Percentiles rank a stretch among this genome's conserved stretches.
Conservation (phyloP, 2,113 vertebrate genomes). For the Azemiops feae region DNA sequence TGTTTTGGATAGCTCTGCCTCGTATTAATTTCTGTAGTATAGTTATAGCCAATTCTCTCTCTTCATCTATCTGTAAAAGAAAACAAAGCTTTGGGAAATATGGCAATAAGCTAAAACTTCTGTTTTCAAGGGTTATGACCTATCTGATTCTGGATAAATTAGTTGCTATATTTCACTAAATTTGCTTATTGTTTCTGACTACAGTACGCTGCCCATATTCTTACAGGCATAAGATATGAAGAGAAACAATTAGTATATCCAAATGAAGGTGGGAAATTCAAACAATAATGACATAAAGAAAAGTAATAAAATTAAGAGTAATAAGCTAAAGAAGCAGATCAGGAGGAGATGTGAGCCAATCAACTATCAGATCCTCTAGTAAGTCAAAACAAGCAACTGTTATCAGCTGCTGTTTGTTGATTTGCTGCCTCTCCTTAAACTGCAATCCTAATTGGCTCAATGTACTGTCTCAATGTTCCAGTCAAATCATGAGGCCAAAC, state of each 20-base stretch:
- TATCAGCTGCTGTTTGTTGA: neutral
- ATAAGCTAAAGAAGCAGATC: neutral
- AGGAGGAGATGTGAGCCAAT: neutral
- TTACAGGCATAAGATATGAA: neutral
- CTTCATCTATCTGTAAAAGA: constrained; percentile 81
- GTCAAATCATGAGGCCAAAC: neutral
- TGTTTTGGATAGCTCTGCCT: constrained; percentile 83
- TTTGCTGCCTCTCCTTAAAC: neutral
- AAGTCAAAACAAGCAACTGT: neutral
- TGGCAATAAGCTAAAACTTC: neutral
- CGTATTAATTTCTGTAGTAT: constrained; percentile 85
- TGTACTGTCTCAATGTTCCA: neutral
- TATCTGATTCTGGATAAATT: neutral
- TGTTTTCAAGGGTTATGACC: neutral
- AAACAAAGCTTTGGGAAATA: constrained; percentile 11
- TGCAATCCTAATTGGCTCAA: neutral
- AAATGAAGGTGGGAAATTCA: neutral
- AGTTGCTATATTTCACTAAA: neutral
- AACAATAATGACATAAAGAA: neutral
- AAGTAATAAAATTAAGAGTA: neutral
- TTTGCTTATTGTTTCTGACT: neutral
- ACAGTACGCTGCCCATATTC: neutral
- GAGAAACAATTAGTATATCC: neutral
- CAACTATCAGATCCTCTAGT: neutral
- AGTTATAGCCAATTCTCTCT: constrained; percentile 83